Percentiles rank a stretch among this genome's conserved stretches.
Evolutionary conservation across 2,888 invertebrate genomes (phyloP).

Genomic region (Abrostola triplasia): DNA sequence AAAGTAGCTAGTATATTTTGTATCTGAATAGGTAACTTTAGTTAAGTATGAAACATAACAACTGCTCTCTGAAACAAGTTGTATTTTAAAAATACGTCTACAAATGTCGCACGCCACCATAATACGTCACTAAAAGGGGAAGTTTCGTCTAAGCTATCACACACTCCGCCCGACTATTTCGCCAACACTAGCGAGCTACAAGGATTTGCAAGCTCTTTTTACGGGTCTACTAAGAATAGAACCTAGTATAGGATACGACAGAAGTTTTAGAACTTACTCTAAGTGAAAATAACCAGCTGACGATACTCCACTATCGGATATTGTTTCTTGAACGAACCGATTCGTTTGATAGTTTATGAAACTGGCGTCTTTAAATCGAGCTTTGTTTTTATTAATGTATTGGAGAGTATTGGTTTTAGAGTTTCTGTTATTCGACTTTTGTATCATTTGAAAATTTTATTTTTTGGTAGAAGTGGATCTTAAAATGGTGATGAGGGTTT

Average conservation of each 20-base stretch:
- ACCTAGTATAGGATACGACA: conserved; percentile 54
- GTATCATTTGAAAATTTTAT: not conserved
- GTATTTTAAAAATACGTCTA: not conserved
- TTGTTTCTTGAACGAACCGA: conserved; percentile 50
- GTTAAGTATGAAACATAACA: too few species aligned
- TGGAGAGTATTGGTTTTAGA: conserved; percentile 3
- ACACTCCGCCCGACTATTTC: conserved; percentile 76
- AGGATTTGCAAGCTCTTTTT: conserved; percentile 82
- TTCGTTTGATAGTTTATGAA: conserved; percentile 45
- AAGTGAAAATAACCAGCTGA: conserved; percentile 61
- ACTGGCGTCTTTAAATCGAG: conserved; percentile 23
- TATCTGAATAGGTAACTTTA: too few species aligned
- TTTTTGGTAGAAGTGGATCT: not conserved
- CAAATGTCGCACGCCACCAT: conserved; percentile 21
- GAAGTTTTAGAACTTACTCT: conserved; percentile 57
- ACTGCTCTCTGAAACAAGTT: too few species aligned
- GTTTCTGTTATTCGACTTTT: conserved; percentile 4
- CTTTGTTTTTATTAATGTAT: conserved; percentile 17
- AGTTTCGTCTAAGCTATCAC: conserved; percentile 81
- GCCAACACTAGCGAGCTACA: conserved; percentile 73
- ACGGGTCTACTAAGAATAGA: conserved; percentile 71
- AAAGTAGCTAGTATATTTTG: too few species aligned
- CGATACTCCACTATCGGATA: conserved; percentile 38
- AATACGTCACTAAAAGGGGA: conserved; percentile 67
- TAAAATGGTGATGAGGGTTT: not conserved